phyloP scores from a whole-genome alignment of 2,113 vertebrate species.

The Chlamydotis undulata region DNA sequence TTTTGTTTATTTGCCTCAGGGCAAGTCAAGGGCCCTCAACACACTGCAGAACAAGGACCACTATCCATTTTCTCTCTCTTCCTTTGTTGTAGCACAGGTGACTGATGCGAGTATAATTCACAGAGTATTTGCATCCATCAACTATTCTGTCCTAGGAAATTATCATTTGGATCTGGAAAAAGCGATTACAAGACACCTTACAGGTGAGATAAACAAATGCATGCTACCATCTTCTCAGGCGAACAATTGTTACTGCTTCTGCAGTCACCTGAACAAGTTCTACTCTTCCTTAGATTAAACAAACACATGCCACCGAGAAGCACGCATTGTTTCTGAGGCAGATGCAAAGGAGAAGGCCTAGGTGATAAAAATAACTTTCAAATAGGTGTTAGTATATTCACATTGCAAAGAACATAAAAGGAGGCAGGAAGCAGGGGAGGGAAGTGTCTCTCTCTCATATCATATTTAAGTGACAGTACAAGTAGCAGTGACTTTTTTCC shows the following conservation, averaged over 20 bases:
- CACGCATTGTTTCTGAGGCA: constrained; percentile 43
- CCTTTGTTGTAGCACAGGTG: background rate
- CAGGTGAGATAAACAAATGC: constrained; percentile 13
- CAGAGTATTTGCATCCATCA: constrained; percentile 12
- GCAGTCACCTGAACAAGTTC: background rate
- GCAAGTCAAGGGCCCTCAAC: constrained; percentile 24
- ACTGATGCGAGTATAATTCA: background rate
- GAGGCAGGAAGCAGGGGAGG: constrained; percentile 78
- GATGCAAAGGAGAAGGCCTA: constrained; percentile 62
- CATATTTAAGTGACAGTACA: constrained; percentile 67
- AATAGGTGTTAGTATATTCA: constrained; percentile 64
- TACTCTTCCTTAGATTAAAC: constrained; percentile 39
- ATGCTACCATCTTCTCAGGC: background rate
- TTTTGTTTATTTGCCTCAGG: constrained; percentile 5
- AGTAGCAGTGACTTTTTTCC: constrained; percentile 35
- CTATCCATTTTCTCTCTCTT: background rate
- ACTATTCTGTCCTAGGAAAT: background rate
- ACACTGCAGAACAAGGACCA: background rate
- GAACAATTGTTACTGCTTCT: constrained; percentile 1
- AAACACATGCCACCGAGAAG: background rate
- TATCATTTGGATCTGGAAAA: background rate
- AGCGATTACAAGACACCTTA: background rate
- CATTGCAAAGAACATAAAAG: constrained; percentile 72
- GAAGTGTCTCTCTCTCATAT: constrained; percentile 63
- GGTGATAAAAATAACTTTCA: constrained; percentile 74